Conservation (phyloP, 2,888 invertebrate species). For the Hirtodrosophila duncani region DNA sequence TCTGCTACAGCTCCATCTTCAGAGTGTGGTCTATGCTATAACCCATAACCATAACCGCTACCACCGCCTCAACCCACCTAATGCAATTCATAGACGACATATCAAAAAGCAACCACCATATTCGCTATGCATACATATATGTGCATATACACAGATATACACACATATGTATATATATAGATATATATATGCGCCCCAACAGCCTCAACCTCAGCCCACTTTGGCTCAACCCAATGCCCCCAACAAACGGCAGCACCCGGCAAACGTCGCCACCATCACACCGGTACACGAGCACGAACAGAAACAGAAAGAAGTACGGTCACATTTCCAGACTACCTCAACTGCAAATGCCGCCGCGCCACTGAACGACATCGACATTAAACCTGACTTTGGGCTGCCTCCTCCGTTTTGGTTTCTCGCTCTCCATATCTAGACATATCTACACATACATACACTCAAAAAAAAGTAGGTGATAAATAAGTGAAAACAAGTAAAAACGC, state of each 20-base stretch:
- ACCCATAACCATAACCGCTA: too few relatives aligned
- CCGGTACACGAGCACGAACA: not conserved
- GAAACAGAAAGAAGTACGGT: too few relatives aligned
- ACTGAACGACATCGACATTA: slow-evolving; percentile 73
- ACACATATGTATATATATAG: not conserved
- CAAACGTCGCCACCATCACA: not conserved
- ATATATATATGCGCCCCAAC: slow-evolving; percentile 14
- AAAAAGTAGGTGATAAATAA: too few relatives aligned
- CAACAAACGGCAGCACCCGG: slow-evolving; percentile 18
- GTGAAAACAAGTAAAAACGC: too few relatives aligned
- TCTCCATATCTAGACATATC: slow-evolving; percentile 3
- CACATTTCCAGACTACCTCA: slow-evolving; percentile 66
- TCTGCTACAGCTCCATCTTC: too few relatives aligned
- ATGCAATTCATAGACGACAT: too few relatives aligned
- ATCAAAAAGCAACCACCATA: too few relatives aligned
- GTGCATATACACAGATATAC: not conserved
- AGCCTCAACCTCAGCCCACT: slow-evolving; percentile 31
- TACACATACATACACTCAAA: too few relatives aligned
- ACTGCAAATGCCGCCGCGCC: slow-evolving; percentile 59
- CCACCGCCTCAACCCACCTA: too few relatives aligned
- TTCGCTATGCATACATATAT: not conserved
- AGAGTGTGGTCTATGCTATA: too few relatives aligned
- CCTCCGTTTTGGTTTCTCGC: slow-evolving; percentile 10
- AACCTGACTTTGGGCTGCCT: slow-evolving; percentile 63
- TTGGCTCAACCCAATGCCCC: too few relatives aligned